These are phyloP conservation scores for Trissonchulus latispiculum DNA, from an alignment of 2,888 invertebrate genomes.

Conservation along the genomic window DNA sequence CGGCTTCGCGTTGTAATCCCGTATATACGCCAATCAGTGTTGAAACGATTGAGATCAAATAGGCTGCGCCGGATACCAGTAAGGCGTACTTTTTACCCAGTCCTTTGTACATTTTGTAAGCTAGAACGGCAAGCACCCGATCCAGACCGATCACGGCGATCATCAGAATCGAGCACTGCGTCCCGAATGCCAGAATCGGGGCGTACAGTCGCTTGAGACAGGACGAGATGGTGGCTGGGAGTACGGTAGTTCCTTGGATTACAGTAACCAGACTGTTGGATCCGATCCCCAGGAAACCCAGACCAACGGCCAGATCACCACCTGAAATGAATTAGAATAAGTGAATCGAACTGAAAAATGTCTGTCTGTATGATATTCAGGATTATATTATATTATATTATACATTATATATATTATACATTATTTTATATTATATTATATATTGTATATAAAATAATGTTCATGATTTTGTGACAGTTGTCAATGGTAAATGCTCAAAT, in stretches of 20 bases:
- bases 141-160: neutral
- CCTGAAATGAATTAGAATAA: no score
- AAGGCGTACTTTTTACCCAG: neutral
- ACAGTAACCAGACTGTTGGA: neutral
- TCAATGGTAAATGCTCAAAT: no score
- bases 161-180: neutral
- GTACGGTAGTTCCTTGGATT: neutral
- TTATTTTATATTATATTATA: no score
- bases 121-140: neutral
- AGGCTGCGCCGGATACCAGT: neutral
- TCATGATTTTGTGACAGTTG: no score
- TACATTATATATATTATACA: no score
- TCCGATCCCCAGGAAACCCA: neutral
- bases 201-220: neutral
- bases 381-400: no score
- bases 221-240: neutral
- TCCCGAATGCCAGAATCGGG: neutral
- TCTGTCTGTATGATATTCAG: no score
- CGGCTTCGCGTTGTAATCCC: neutral
- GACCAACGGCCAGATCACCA: neutral
- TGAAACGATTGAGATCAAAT: neutral
- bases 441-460: no score
- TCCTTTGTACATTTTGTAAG: neutral
- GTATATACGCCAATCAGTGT: neutral
- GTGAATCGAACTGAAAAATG: no score